Base-by-base conservation (phyloP, 1,140 invertebrate genomes). In the Hycleus phaleratus region DNA sequence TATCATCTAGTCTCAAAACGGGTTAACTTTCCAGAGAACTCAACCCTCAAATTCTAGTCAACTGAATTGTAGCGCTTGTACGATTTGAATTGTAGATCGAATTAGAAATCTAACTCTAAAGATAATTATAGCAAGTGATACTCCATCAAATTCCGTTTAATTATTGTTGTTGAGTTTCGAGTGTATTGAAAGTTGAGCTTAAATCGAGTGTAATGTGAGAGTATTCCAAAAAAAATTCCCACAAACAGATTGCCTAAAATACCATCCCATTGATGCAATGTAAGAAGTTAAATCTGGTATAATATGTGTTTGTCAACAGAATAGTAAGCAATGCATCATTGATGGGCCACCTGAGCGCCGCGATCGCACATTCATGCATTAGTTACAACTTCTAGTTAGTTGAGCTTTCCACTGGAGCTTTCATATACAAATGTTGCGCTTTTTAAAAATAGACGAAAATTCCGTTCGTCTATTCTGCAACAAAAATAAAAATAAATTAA, bases 351-450 rank as follows among this genome's bases (percentile, higher is more conserved):
- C 53, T 55, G 56, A 59, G 60, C 61, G 53, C 12, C 46, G 61
- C 53, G 61, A 63, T 63, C 58, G 57, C 50, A 54, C 48, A 49
- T 42, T 63, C 61, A 63, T 63, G 61, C 61, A 63, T 63, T 63
- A 59, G 57, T 63, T 59, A 63, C 57, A 43, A 56, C 53, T 59
- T 59, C 53, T 63, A 63, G 61, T 63, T 63, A 63, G 60, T 49
- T 39, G 52, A 55, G 52, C 49, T 56, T 59, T 46, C 52, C 46
- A 48, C 48, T 32, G 38, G 24, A 56, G 58, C 52, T 55, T 60
- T 56, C 12, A 18, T 18, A 18, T 32, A 32, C 32, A 32, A 32
- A 18, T 18, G 18, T 18, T 18, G 18, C 18, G 18, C 18, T 18
- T 32, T 32, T 3, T 32, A 32, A 32, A 4, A 32, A 32, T 5